Base-by-base conservation (phyloP, 2,113 vertebrate genomes). In the Hucho hucho region DNA sequence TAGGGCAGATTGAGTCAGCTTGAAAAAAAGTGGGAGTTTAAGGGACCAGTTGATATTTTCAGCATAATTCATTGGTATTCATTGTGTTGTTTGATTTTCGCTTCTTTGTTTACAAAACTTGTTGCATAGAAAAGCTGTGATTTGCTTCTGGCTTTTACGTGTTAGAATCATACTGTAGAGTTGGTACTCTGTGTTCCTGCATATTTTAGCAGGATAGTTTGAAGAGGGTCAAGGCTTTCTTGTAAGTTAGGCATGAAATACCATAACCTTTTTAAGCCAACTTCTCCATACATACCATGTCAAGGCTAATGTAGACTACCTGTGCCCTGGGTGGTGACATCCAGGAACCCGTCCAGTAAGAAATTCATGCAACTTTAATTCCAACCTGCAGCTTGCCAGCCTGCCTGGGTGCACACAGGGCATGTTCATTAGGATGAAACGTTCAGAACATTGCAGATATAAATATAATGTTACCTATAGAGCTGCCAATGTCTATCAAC, bases 321-420 rank as follows among this genome's bases (percentile, higher is more conserved):
- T 37, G 32, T 37, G 32, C 32, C 32, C 32, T 9, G 32, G 32
- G 6, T 7, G 32, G 32, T 37, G 32, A 37, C 32, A 37, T 9
- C 32, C 7, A 37, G 32, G 32, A 6, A 37, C 7, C 2, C 58
- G 4, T 24, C 65, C 56, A 22, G n/a, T 61, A 25, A 61, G 56
- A 12, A 5, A 18, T 28, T 74, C 72, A 76, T 79, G 76, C 70
- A 78, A 73, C 70, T 72, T 75, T 82, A 85, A 79, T 82, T 67
- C 20, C 32, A 47, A 37, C 29, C 77, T 63, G 71, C 61, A 65
- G 74, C 67, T 11, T 22, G 59, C 24, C 69, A 46, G 28, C 69
- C 65, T 68, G 28, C 4, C 28, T 9, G 13, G 28, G 56, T 63
- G 65, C 24, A 79, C 63, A 66, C 20, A 32, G 18, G 28, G 20